Base-by-base conservation (phyloP, 1,140 invertebrate species). In the Oryzaephilus surinamensis region DNA sequence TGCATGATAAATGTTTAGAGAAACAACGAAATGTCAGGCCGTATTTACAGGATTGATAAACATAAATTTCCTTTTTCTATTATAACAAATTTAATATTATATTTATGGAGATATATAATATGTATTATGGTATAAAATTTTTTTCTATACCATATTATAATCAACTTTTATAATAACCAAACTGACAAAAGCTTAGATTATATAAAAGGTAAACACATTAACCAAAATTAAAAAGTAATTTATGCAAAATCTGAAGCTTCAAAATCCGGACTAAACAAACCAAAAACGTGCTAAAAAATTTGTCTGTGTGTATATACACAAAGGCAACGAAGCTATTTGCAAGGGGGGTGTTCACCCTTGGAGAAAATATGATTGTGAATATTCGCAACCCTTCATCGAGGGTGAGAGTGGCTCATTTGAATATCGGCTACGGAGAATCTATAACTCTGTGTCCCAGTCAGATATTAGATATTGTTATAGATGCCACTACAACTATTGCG, bases 361-460 rank as follows among this genome's bases (percentile, higher is more conserved):
- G 49, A 51, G 49, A 51, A 51, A 51, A 51, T 51, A 48, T 46
- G 49, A 51, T 51, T 51, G 46, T 48, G 46, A 48, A 51, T 51
- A 43, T 51, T 51, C 46, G 43, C 46, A 51, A 51, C 49, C 49
- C 49, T 51, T 51, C 49, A 48, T 43, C 49, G 43, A 48, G 43
- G 33, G 28, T n/a, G 40, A 46, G 43, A 43, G 43, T 43, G 40
- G 38, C 36, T 51, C 41, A 51, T 51, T 51, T 51, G 49, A 51
- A 51, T 51, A 51, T 51, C 46, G 49, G 49, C 43, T 45, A 31
- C 32, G 43, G 29, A 18, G 23, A 45, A 45, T 45, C 43, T 45
- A 45, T 45, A 45, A 44, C 42, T 49, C 47, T 46, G 47, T 41
- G 43, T 41, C 43, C 43, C 43, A 49, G 36, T 49, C 47, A 46